These are phyloP conservation scores for Druceiella hillmani DNA, from an alignment of 2,888 invertebrate species.

Conservation along the genomic window DNA sequence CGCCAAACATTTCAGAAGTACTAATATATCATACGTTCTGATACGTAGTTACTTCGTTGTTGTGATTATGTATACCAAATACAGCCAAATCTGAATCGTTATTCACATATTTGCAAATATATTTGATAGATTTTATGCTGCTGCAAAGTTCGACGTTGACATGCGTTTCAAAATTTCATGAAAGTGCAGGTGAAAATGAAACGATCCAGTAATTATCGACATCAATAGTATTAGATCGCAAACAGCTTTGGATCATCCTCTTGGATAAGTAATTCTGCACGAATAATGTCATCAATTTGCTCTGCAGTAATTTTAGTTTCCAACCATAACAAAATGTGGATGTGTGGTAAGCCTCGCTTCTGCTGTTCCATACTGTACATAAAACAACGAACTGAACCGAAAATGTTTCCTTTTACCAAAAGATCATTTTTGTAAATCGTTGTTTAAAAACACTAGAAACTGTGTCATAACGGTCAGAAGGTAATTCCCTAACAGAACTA, in stretches of 20 bases:
- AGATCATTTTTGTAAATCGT: not conserved
- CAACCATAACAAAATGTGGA: not conserved
- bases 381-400: conserved; percentile 1
- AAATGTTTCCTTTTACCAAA: not conserved
- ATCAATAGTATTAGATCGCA: not conserved
- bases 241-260: not conserved
- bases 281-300: not conserved
- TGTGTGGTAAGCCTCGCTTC: not conserved
- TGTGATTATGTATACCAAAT: too few relatives aligned
- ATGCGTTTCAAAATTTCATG: not conserved
- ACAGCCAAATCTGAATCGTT: too few relatives aligned
- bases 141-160: not conserved
- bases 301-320: too few relatives aligned
- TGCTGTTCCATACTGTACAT: too few relatives aligned
- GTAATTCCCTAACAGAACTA: too few relatives aligned
- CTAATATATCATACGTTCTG: too few relatives aligned
- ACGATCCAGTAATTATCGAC: not conserved
- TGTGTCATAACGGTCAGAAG: too few relatives aligned
- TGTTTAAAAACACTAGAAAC: too few relatives aligned
- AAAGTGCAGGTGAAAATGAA: not conserved
- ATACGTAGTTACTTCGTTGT: too few relatives aligned
- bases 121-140: not conserved
- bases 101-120: not conserved
- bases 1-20: too few relatives aligned
- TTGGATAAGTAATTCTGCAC: not conserved